Conservation (phyloP, 2,113 vertebrate genomes). For the Spilogale gracilis region DNA sequence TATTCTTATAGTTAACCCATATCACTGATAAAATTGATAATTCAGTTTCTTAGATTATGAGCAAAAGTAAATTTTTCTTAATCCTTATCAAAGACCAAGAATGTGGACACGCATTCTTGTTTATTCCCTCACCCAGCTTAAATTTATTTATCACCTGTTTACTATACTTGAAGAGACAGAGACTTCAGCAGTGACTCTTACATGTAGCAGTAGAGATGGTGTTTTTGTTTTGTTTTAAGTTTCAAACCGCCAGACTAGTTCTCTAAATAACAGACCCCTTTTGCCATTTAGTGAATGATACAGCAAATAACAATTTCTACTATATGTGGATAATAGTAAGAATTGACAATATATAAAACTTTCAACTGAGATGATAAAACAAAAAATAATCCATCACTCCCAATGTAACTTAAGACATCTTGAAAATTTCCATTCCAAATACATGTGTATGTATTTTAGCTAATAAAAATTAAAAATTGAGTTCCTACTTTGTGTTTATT, state of each 20-base stretch:
- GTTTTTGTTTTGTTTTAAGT: not conserved
- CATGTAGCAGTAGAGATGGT: not conserved
- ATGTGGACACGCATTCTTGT: not conserved
- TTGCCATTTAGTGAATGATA: constrained; percentile 1
- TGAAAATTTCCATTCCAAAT: constrained; percentile 52
- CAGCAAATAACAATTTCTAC: not conserved
- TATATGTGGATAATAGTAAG: not conserved
- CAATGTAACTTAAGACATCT: not conserved
- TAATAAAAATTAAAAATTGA: not conserved
- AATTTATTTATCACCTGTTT: not conserved
- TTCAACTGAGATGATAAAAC: not conserved
- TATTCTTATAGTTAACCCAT: not conserved
- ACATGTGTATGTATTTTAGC: not conserved
- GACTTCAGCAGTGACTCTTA: not conserved
- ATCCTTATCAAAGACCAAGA: constrained; percentile 19
- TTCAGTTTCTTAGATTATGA: constrained; percentile 1
- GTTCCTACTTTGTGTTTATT: constrained; percentile 96
- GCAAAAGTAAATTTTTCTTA: constrained; percentile 38
- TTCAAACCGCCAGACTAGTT: constrained; percentile 12
- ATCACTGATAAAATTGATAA: constrained; percentile 33
- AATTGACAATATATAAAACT: constrained; percentile 6
- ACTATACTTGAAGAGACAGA: not conserved
- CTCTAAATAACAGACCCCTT: not conserved
- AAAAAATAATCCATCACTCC: constrained; percentile 13
- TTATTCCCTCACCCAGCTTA: not conserved